Evolutionary conservation across 2,888 invertebrate species (phyloP), one percentile per base, ranked within the genome.

Genomic region (Andricus curvator): DNA sequence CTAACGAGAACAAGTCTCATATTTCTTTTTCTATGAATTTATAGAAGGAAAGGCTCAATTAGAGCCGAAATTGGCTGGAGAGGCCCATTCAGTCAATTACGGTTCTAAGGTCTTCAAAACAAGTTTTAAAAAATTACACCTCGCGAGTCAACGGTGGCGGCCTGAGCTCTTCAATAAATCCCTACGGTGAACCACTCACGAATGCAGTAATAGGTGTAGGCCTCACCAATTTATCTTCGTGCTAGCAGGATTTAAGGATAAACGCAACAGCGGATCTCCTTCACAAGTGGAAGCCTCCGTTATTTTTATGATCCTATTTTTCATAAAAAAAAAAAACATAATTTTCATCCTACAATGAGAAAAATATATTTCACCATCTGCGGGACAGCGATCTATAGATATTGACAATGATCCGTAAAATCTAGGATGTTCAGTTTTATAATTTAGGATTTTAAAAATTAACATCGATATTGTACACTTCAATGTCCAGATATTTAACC

Each of bases 221-320:
- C 56, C 56, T 56, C n/a, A 56, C 56, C 56, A 56, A 56, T 56
- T 56, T 56, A 56, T 56, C 56, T 56, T 56, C 4, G n/a, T n/a
- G 56, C 56, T 56, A 56, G 56, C 56, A n/a, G 56, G 56, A 56
- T 56, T 48, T 48, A 5, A 48, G 48, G 48, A 5, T 56, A n/a
- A 56, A 56, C 17, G 48, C 17, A 48, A 17, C 11, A 56, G n/a
- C n/a, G 56, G n/a, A n/a, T 56, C 56, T 56, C 20, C 56, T 56
- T 11, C 2, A n/a, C 11, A 56, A 56, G 4, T 56, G n/a, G n/a
- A 56, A 56, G 56, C n/a, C 56, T 9, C n/a, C n/a, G n/a, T 56
- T n/a, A 56, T n/a, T 56, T 56, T 56, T 9, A 56, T 56, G n/a
- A n/a, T 56, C 9, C 6, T 17, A 13, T 17, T 17, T 48, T 48